Evolutionary conservation across 2,113 vertebrate species (phyloP).

Genomic region (Calypte anna): DNA sequence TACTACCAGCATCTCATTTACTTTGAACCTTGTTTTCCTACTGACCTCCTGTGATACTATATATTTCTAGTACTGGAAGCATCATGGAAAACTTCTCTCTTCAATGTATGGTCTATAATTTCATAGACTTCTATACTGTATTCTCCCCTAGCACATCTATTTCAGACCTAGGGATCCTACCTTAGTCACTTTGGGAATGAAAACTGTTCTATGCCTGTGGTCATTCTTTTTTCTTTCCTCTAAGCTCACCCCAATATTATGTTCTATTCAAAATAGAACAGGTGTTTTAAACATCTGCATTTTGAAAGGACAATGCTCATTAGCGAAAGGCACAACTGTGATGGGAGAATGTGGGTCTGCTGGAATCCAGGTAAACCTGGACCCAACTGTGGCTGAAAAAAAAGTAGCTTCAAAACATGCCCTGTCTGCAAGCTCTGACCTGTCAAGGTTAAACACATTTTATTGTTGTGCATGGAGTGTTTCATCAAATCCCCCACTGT

Average conservation of each 20-base stretch:
- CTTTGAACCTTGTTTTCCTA: background rate
- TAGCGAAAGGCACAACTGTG: background rate
- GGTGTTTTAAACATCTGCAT: background rate
- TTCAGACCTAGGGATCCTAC: background rate
- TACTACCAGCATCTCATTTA: background rate
- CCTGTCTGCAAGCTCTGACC: background rate
- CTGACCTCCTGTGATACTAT: background rate
- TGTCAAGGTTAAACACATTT: background rate
- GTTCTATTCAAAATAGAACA: background rate
- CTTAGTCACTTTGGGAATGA: background rate
- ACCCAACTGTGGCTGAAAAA: background rate
- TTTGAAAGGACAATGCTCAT: background rate
- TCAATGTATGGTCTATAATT: rapidly evolving
- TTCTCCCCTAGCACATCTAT: background rate
- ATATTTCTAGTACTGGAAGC: background rate
- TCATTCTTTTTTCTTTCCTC: background rate
- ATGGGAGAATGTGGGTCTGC: background rate
- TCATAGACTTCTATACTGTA: background rate
- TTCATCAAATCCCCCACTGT: background rate
- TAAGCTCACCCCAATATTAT: background rate
- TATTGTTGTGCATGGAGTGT: background rate
- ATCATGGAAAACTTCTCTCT: background rate
- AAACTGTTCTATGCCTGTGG: background rate
- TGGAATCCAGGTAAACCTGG: background rate
- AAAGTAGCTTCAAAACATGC: background rate